These are phyloP conservation scores for Cephalotes varians DNA, from an alignment of 2,888 invertebrate genomes.

Conservation along the genomic window DNA sequence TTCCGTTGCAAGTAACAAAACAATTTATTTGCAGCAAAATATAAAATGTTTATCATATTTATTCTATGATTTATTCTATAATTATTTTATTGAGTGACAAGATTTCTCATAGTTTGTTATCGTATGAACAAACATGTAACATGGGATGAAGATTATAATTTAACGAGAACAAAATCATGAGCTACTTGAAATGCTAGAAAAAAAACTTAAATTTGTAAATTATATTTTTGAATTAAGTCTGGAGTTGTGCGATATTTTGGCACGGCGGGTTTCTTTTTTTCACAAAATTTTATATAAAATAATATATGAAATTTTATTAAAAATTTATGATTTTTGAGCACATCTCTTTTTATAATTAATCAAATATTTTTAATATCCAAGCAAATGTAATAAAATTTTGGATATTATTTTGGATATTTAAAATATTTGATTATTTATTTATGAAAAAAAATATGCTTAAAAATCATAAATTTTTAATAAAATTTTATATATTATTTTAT, in stretches of 20 bases:
- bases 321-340: background rate
- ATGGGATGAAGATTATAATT: background rate
- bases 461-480: no score
- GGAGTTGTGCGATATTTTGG: slow-evolving; percentile 55
- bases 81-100: background rate
- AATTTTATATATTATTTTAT: no score
- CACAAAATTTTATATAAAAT: no score
- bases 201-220: slow-evolving; percentile 67
- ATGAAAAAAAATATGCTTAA: no score
- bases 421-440: no score
- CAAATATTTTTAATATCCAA: background rate
- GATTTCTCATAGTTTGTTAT: background rate
- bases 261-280: slow-evolving; percentile 60
- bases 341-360: background rate
- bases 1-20: background rate
- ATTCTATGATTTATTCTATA: no score
- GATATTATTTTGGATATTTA: no score
- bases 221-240: slow-evolving; percentile 70
- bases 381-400: background rate
- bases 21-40: background rate
- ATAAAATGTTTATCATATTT: background rate
- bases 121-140: background rate
- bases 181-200: background rate
- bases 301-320: background rate
- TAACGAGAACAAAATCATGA: background rate